These are phyloP conservation scores for Brachionus koreanus DNA, from an alignment of 1,140 invertebrate species.

Conservation along the genomic window DNA sequence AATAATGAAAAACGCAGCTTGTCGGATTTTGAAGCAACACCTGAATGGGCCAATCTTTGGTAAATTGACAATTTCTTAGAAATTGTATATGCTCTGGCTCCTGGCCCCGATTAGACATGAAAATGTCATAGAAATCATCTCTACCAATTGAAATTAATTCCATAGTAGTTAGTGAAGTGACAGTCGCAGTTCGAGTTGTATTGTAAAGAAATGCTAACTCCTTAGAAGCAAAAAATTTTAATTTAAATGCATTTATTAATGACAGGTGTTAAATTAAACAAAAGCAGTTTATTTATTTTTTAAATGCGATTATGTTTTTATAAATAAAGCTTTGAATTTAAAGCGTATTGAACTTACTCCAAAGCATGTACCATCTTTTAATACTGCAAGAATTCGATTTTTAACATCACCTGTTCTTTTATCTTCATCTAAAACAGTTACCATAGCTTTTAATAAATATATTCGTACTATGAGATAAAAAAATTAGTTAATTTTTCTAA, in stretches of 20 bases:
- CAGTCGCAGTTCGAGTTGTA: constrained; percentile 54
- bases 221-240: constrained; percentile 45
- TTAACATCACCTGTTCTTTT: constrained; percentile 51
- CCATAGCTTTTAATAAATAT: constrained; percentile 50
- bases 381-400: constrained; percentile 46
- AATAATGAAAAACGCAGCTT: constrained; percentile 41
- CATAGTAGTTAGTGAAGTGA: constrained; percentile 53
- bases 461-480: no score
- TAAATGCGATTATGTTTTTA: constrained; percentile 35
- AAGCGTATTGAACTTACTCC: constrained; percentile 49
- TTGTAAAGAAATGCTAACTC: constrained; percentile 56
- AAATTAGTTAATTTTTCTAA: background rate
- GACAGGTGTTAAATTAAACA: constrained; percentile 12
- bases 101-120: constrained; percentile 48
- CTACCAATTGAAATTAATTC: constrained; percentile 56
- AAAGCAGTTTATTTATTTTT: background rate
- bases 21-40: constrained; percentile 16
- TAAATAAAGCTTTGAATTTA: background rate
- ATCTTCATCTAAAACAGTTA: constrained; percentile 51
- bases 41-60: constrained; percentile 13
- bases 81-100: constrained; percentile 42
- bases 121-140: constrained; percentile 57
- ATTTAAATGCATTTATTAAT: background rate
- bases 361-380: constrained; percentile 56
- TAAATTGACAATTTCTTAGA: constrained; percentile 13